Conservation (phyloP, 1,140 invertebrate species). For the Aricia agestis region DNA sequence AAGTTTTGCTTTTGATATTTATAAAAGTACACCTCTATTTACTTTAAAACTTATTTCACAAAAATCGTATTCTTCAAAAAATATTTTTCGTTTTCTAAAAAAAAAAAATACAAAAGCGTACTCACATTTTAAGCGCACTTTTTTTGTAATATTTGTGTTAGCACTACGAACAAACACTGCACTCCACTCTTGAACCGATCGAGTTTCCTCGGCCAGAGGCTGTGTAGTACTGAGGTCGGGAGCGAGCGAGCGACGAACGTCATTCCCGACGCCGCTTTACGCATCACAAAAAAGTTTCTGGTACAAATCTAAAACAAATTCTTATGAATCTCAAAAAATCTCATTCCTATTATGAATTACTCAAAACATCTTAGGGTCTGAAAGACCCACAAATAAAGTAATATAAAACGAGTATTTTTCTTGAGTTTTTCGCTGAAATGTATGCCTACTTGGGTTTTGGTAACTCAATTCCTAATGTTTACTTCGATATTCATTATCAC, state of each 20-base stretch:
- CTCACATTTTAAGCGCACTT: constrained; percentile 51
- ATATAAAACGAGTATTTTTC: too few species aligned
- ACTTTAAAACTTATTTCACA: not conserved
- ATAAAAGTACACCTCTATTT: too few species aligned
- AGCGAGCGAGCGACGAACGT: constrained; percentile 40
- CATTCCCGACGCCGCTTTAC: not conserved
- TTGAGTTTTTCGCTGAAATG: too few species aligned
- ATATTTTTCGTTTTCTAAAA: constrained; percentile 1
- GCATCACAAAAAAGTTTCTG: not conserved
- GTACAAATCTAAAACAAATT: not conserved
- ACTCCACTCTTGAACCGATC: constrained; percentile 47
- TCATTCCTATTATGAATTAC: too few species aligned
- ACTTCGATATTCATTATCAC: too few species aligned
- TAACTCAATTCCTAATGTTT: too few species aligned
- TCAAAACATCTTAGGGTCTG: too few species aligned
- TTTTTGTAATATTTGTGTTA: constrained; percentile 7
- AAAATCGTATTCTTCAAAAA: not conserved
- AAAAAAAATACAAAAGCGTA: constrained; percentile 28
- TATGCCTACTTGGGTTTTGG: too few species aligned
- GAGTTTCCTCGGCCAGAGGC: constrained; percentile 51
- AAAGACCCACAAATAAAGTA: too few species aligned
- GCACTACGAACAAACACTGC: constrained; percentile 45
- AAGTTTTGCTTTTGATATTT: too few species aligned
- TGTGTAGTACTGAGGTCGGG: constrained; percentile 56
- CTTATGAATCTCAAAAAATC: not conserved